phyloP scores from a whole-genome alignment of 2,888 invertebrate species.

The Thera obeliscata region DNA sequence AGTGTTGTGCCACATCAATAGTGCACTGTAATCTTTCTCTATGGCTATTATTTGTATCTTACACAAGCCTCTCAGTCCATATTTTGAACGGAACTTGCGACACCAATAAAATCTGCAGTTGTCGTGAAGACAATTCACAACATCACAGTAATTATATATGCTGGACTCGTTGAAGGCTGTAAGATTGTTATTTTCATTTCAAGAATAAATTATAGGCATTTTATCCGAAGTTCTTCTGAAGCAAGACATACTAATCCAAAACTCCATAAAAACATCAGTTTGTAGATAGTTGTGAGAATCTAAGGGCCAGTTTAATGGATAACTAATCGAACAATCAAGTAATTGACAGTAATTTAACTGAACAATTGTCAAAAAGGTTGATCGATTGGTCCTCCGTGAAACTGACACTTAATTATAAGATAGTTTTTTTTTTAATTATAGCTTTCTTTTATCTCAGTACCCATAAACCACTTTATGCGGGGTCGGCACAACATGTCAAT shows the following conservation, averaged over 20 bases:
- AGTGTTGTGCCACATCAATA: not conserved
- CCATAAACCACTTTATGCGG: no score
- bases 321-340: no score
- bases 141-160: constrained; percentile 15
- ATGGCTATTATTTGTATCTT: constrained; percentile 7
- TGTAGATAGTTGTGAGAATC: no score
- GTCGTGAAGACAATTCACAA: constrained; percentile 14
- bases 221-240: not conserved
- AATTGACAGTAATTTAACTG: no score
- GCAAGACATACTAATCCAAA: not conserved
- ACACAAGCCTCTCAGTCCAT: constrained; percentile 23
- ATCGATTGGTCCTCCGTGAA: no score
- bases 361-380: no score
- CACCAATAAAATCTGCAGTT: constrained; percentile 30
- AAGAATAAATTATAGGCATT: constrained; percentile 13
- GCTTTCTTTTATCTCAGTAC: no score
- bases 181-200: constrained; percentile 20
- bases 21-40: not conserved
- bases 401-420: no score
- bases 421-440: no score
- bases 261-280: no score
- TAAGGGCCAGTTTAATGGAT: no score
- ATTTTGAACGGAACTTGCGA: constrained; percentile 32
- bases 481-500: no score
- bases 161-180: constrained; percentile 10